Evolutionary conservation across 2,113 vertebrate species (phyloP), one percentile per base, ranked within the genome.

Genomic region (Corythaeola cristata): DNA sequence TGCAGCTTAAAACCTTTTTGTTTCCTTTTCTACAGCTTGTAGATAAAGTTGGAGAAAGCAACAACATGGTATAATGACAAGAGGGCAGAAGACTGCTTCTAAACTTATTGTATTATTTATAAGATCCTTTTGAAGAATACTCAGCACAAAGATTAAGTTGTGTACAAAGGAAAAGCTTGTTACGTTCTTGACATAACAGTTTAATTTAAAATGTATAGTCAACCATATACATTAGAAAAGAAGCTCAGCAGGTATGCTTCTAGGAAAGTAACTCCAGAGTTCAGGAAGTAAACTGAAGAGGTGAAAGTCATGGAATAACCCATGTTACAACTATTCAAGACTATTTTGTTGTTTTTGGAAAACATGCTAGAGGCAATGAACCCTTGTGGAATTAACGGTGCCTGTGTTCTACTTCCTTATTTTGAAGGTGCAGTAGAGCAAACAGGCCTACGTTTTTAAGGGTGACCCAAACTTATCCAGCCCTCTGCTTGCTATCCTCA

Each of bases 41-140:
- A 98, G 99, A 99, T 98, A 99, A 98, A 98, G 98, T 97, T 95
- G 98, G 99, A 94, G 99, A 99, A 97, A 99, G 99, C 98, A 99
- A 99, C 99, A 99, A 98, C 96, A 99, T 99, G 99, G 99, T 99
- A 98, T 99, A 99, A 99, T 98, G 97, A 80, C 94, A 79, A 98
- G 97, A 97, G 89, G 89, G 95, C 85, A 74, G 98, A 98, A 98
- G 98, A 98, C 97, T 98, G 96, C 85, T 96, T 97, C 98, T 97
- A 97, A 98, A 95, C 84, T 96, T 97, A 98, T 80, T 97, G 96
- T 97, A 88, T 98, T 97, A 98, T 98, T 98, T 98, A 98, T 98
- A 98, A 98, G 97, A 97, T 89, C 97, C 96, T 95, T 98, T 97
- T 97, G 98, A 97, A 98, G 98, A 98, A 96, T 96, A 97, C 97